Conservation (phyloP, 2,113 vertebrate species). For the Numida meleagris region DNA sequence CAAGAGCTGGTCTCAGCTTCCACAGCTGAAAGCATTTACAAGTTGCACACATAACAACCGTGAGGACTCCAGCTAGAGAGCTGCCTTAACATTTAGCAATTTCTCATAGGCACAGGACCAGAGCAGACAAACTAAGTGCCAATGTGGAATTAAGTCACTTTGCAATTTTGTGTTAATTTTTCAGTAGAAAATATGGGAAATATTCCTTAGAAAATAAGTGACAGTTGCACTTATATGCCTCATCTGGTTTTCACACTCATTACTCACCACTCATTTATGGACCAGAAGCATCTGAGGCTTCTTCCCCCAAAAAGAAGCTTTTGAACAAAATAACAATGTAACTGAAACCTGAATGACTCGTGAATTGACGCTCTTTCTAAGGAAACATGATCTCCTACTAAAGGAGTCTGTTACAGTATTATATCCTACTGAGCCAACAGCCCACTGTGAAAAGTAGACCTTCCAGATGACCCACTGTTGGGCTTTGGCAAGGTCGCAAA, state of each 20-base stretch:
- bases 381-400: background rate
- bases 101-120: background rate
- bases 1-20: background rate
- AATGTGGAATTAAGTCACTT: background rate
- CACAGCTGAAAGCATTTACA: background rate
- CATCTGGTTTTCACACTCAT: background rate
- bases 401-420: background rate
- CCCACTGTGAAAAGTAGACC: background rate
- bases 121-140: background rate
- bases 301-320: background rate
- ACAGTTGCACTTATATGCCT: background rate
- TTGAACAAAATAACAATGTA: background rate
- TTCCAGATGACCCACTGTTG: background rate
- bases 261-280: background rate
- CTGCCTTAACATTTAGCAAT: background rate
- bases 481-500: background rate
- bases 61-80: background rate
- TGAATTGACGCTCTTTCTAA: fast-evolving
- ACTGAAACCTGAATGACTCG: background rate
- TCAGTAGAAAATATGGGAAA: background rate
- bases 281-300: background rate
- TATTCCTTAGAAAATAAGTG: background rate
- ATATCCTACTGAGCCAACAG: background rate
- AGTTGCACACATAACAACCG: background rate
- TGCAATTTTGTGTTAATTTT: background rate